Conservation (phyloP, 2,888 invertebrate species). For the Amiota mariae region DNA sequence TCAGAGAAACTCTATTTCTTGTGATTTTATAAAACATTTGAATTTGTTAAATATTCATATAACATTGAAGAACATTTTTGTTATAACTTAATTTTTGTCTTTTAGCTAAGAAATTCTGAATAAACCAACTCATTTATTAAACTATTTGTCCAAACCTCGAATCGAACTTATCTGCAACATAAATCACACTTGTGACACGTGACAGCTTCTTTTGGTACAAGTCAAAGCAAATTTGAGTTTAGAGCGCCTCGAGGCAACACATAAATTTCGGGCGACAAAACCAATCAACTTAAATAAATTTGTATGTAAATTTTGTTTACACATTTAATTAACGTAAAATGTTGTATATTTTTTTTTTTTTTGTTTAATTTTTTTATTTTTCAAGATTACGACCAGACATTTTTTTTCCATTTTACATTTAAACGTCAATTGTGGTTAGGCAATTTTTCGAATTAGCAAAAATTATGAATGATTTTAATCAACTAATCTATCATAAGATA, state of each 20-base stretch:
- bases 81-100: too few relatives aligned
- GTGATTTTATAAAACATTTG: neutral
- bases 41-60: neutral
- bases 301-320: conserved; percentile 61
- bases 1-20: neutral
- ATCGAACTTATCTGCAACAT: conserved; percentile 5
- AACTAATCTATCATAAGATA: conserved; percentile 13
- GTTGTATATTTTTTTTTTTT: conserved; percentile 21
- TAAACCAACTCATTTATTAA: neutral
- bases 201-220: neutral
- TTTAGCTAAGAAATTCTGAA: neutral
- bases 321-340: conserved; percentile 61
- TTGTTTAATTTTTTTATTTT: conserved; percentile 28
- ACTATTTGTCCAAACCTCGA: neutral
- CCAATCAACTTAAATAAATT: conserved; percentile 36
- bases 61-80: too few relatives aligned
- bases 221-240: neutral
- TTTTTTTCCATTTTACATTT: conserved; percentile 16
- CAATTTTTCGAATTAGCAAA: conserved; percentile 26
- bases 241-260: neutral
- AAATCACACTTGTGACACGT: neutral
- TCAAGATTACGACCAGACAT: conserved; percentile 6
- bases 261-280: neutral
- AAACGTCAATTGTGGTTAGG: conserved; percentile 20
- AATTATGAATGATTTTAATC: conserved; percentile 23